Conservation (phyloP, 2,113 vertebrate genomes). For the Bubo blakistoni region DNA sequence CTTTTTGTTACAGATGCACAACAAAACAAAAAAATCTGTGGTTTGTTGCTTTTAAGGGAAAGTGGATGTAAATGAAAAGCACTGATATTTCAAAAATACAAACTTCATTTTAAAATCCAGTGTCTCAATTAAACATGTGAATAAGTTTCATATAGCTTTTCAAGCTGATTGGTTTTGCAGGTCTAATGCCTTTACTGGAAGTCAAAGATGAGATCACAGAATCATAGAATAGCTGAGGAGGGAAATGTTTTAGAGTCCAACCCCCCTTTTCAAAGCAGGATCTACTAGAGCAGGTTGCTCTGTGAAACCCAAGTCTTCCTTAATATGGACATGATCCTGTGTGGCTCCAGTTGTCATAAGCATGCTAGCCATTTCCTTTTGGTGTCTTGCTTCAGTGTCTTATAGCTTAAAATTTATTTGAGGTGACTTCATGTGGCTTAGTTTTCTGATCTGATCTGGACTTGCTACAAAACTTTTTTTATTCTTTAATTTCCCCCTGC, state of each 20-base stretch:
- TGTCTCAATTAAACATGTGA: not conserved
- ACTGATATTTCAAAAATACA: not conserved
- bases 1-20: not conserved
- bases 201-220: not conserved
- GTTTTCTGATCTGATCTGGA: not conserved
- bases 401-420: not conserved
- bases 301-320: not conserved
- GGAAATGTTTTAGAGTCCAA: not conserved
- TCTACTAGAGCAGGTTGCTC: not conserved
- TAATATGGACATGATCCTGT: not conserved
- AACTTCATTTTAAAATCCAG: not conserved
- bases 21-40: not conserved
- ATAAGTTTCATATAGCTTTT: not conserved
- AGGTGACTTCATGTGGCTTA: not conserved
- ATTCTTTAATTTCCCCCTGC: not conserved
- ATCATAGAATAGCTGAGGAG: not conserved
- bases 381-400: not conserved
- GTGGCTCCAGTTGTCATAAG: not conserved
- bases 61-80: not conserved
- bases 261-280: not conserved
- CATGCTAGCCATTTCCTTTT: conserved; percentile 28
- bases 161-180: not conserved
- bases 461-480: not conserved
- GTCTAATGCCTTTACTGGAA: not conserved
- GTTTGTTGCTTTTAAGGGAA: not conserved